Conservation (phyloP, 2,797 vertebrate genomes). For the Alexandromys oeconomus region DNA sequence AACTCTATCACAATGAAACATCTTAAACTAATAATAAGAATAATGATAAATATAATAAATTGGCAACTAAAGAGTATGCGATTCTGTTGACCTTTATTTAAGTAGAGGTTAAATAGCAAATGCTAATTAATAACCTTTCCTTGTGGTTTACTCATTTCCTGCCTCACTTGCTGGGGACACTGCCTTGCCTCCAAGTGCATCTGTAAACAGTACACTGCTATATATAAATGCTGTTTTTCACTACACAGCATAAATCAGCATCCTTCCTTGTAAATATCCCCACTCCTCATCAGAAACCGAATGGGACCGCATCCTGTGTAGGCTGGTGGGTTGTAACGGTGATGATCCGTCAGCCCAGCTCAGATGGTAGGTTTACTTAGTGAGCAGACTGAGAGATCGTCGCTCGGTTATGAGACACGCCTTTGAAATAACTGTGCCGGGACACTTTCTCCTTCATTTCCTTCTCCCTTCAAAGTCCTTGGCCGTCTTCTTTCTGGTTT, state of each 20-base stretch:
- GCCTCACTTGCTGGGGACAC: background rate
- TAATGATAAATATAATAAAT: background rate
- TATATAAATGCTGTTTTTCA: constrained; percentile 49
- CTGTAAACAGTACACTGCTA: constrained; percentile 17
- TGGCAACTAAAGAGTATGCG: background rate
- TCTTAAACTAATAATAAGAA: background rate
- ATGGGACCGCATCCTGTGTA: background rate
- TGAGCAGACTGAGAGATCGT: background rate
- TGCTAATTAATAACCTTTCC: background rate
- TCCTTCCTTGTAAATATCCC: background rate
- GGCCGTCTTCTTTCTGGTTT: background rate
- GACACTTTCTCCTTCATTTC: background rate
- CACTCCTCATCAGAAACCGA: background rate
- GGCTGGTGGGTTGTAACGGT: background rate
- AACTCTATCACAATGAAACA: constrained; percentile 30
- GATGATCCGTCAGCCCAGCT: background rate
- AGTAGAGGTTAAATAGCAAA: constrained; percentile 22
- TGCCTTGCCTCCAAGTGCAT: background rate
- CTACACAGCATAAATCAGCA: constrained; percentile 10
- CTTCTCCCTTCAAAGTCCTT: background rate
- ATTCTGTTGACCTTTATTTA: constrained; percentile 5
- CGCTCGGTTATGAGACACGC: background rate
- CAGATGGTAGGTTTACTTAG: constrained; percentile 14
- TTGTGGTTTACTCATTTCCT: background rate
- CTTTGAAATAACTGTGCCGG: constrained; percentile 9